Base-by-base conservation (phyloP, 2,113 vertebrate species). In the Rousettus leschenaultii region DNA sequence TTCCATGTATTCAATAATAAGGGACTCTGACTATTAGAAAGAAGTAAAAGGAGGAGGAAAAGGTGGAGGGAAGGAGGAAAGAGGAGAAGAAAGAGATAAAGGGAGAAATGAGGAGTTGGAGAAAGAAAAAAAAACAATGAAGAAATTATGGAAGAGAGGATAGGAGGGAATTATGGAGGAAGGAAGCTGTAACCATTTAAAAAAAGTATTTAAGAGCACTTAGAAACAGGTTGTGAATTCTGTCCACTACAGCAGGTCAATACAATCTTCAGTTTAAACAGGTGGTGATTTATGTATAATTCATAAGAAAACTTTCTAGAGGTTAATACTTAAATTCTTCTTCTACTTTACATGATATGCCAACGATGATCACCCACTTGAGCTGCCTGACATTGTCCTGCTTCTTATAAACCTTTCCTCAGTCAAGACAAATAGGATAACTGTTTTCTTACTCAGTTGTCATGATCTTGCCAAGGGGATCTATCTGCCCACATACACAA, bases 351-450 rank as follows among this genome's bases (percentile, higher is more conserved):
- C 82, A 22, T 7, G 43, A 43, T 51, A 84, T 75, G 26, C 1
- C 33, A 61, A 75, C 19, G 53, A 74, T 86, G 65, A 73, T 75
- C 51, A 89, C 30, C 45, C 18, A 26, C 33, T 80, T 59, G 9
- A 84, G 30, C 14, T 68, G 5, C 30, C 7, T 85, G 71, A 35
- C 16, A 82, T 28, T 87, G 61, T 48, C 35, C 38, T 74, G 22
- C 14, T 84, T 87, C 18, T n/a, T 92, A 40, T 38, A 89, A 93
- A 89, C 1, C 12, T 35, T 77, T 95, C 30, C 26, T 95, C 18
- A 70, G 5, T 77, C n/a, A 68, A 43, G 13, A 68, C 30, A 85
- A 8, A 74, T 3, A 94, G 2, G 40, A 45, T 55, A 3, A 83
- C 38, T 83, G 7, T 66, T 89, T 89, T 43, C 13, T 95, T 15